Conservation (phyloP, 2,888 invertebrate species). For the Mythimna impura region DNA sequence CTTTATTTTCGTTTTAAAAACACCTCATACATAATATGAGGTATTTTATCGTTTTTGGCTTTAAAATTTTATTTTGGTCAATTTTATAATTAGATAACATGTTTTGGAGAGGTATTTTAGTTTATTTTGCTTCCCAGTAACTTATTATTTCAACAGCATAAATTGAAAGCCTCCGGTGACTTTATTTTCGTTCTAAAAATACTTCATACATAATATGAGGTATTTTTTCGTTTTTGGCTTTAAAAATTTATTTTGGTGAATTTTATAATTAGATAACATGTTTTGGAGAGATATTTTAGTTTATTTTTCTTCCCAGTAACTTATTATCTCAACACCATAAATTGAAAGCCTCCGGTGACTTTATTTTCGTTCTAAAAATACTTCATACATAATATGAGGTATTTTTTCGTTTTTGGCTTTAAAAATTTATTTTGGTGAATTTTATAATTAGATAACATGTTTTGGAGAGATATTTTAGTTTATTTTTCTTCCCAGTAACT, state of each 20-base stretch:
- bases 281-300: not conserved
- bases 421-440: not conserved
- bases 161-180: not conserved
- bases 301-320: not conserved
- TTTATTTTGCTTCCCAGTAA: not conserved
- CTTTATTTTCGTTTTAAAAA: not conserved
- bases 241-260: not conserved
- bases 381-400: too few relatives aligned
- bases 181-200: not conserved
- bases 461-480: not conserved
- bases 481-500: not conserved
- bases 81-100: not conserved
- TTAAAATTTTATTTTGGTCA: not conserved
- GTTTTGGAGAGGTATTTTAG: not conserved
- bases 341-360: not conserved
- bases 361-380: not conserved
- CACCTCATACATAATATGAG: too few relatives aligned
- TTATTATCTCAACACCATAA: not conserved
- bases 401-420: not conserved
- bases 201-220: too few relatives aligned
- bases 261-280: not conserved
- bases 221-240: not conserved
- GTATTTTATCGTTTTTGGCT: not conserved
- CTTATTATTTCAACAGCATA: not conserved
- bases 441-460: not conserved